Conservation (phyloP, 30 jellyfish, hydroid and myxozoan genomes). For the Phacellophora camtschatica region DNA sequence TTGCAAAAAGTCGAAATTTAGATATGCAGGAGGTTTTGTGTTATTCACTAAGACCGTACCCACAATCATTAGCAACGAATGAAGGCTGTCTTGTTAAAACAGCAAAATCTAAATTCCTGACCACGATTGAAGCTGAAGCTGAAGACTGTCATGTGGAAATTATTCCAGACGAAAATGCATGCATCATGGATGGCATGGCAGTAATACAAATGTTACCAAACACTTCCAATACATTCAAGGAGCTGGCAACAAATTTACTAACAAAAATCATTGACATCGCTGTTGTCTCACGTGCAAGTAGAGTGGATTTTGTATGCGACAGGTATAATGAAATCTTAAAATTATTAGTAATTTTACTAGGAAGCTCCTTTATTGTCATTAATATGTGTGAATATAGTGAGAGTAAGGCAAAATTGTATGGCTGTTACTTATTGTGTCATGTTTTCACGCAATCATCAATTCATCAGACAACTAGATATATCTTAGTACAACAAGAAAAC, state of each 20-base stretch:
- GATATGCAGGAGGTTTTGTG: constrained; percentile 35
- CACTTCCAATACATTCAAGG: constrained; percentile 25
- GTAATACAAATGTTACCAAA: constrained; percentile 30
- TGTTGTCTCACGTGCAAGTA: constrained; percentile 17
- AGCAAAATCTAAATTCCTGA: constrained; percentile 22
- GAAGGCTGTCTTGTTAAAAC: constrained; percentile 27
- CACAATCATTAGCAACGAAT: constrained; percentile 38
- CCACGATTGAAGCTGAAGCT: constrained; percentile 19
- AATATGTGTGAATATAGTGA: no score
- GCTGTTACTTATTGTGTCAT: no score
- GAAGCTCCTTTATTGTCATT: no score
- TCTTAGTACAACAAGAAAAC: no score
- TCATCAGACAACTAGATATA: no score
- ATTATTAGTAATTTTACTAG: no score
- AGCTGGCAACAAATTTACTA: constrained; percentile 17
- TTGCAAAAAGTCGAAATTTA: constrained; percentile 26
- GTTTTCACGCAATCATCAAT: no score
- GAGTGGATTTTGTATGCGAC: constrained; percentile 59
- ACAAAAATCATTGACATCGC: constrained; percentile 3
- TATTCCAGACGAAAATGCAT: constrained; percentile 6
- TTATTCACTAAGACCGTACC: constrained; percentile 42
- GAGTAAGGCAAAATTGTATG: no score
- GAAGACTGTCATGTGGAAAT: not conserved
- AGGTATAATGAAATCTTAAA: no score
- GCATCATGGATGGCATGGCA: constrained; percentile 69